Conservation (phyloP, 2,113 vertebrate genomes). For the Ceuthmochares aereus region DNA sequence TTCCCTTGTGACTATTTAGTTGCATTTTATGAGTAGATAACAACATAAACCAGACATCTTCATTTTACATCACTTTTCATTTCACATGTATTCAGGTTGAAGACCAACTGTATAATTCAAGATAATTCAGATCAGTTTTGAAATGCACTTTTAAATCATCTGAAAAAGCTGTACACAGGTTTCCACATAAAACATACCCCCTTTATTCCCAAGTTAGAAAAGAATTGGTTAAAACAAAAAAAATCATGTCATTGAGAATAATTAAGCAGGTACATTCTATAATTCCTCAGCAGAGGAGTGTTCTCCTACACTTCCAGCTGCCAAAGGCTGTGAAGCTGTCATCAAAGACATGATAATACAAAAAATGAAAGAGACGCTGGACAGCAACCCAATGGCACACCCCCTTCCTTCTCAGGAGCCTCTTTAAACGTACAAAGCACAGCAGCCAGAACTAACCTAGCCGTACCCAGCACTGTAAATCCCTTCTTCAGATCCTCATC, state of each 20-base stretch:
- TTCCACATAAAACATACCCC: background rate
- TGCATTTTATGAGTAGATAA: background rate
- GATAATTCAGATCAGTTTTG: background rate
- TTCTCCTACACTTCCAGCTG: background rate
- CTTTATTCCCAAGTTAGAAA: background rate
- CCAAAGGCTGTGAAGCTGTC: background rate
- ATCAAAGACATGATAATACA: background rate
- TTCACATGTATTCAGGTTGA: background rate
- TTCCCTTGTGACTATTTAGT: background rate
- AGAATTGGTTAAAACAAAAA: background rate
- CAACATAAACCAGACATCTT: background rate
- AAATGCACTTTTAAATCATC: background rate
- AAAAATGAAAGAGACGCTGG: background rate
- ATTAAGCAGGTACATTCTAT: background rate
- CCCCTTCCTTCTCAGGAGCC: background rate
- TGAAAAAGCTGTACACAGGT: background rate
- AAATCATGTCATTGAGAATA: background rate
- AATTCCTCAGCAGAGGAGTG: background rate
- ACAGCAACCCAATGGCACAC: background rate
- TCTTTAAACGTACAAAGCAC: background rate
- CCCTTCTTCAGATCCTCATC: background rate
- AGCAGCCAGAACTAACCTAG: background rate
- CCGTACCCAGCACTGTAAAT: background rate
- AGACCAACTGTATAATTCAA: background rate
- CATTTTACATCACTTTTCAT: background rate